Percentiles rank a stretch among this genome's conserved stretches.
These are phyloP conservation scores for Pseudomyrmex pallidus DNA, from an alignment of 1,140 invertebrate species.

Conservation along the genomic window DNA sequence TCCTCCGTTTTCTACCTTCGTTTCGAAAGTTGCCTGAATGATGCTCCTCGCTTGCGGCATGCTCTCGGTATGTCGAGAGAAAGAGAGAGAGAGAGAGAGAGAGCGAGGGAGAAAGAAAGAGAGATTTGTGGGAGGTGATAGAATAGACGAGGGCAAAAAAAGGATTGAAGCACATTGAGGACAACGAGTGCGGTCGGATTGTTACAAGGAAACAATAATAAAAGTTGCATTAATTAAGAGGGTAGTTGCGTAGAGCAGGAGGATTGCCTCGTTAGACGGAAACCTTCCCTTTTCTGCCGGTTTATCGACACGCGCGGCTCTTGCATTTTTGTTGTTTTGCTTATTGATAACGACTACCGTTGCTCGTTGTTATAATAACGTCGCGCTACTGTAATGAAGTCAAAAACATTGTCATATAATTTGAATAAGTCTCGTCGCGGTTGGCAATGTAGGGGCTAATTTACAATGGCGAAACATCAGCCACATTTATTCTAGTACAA, in stretches of 20 bases:
- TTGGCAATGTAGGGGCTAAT: background rate
- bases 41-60: constrained; percentile 68
- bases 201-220: constrained; percentile 81
- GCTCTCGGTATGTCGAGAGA: constrained; percentile 64
- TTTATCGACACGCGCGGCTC: constrained; percentile 67
- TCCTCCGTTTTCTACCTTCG: constrained; percentile 73
- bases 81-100: constrained; percentile 40
- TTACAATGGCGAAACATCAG: background rate
- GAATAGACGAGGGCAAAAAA: constrained; percentile 52
- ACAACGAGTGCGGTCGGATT: constrained; percentile 70
- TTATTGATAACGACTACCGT: constrained; percentile 52
- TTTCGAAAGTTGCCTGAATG: constrained; percentile 75
- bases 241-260: constrained; percentile 70
- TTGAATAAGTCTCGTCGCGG: background rate
- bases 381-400: constrained; percentile 29
- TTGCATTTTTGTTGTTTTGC: constrained; percentile 68
- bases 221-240: constrained; percentile 83
- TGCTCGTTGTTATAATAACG: constrained; percentile 11
- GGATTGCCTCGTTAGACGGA: constrained; percentile 71
- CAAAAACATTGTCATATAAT: constrained; percentile 13
- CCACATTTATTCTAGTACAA: background rate
- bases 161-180: constrained; percentile 56
- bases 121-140: background rate
- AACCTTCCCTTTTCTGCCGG: constrained; percentile 66
- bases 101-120: background rate